These are phyloP conservation scores for Brassicogethes aeneus DNA, from an alignment of 2,888 invertebrate genomes.

Conservation along the genomic window DNA sequence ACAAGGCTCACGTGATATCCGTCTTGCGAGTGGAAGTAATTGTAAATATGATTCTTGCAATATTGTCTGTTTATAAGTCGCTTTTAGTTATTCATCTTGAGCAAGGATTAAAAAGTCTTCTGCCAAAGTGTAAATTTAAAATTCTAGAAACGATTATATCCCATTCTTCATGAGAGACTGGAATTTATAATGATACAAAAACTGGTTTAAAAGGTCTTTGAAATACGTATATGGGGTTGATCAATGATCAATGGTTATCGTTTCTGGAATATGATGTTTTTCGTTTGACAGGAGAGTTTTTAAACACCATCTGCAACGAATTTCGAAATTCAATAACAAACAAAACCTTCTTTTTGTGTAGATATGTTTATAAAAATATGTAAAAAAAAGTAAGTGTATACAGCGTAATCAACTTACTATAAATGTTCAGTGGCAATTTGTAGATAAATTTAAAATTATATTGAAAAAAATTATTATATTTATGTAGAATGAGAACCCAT, in stretches of 20 bases:
- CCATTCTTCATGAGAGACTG: too few species aligned
- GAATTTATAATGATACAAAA: too few species aligned
- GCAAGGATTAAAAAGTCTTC: too few species aligned
- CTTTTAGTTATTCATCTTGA: conserved; percentile 2
- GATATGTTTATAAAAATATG: conserved; percentile 7
- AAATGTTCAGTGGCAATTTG: conserved; percentile 30
- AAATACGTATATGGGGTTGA: too few species aligned
- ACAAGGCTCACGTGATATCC: conserved; percentile 41
- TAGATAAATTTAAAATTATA: conserved; percentile 24
- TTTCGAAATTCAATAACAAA: too few species aligned
- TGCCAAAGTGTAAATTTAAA: too few species aligned
- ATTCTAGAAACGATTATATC: too few species aligned
- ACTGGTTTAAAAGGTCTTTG: too few species aligned
- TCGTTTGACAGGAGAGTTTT: too few species aligned
- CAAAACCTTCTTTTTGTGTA: background rate
- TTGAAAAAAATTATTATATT: conserved; percentile 15
- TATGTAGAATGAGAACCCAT: conserved; percentile 13
- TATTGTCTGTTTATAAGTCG: conserved; percentile 4
- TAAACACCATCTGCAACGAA: too few species aligned
- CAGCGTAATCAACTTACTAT: conserved; percentile 9
- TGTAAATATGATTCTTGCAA: conserved; percentile 17
- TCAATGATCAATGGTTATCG: too few species aligned
- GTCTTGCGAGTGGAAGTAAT: conserved; percentile 21
- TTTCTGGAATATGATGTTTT: too few species aligned
- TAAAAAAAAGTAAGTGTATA: conserved; percentile 1